Evolutionary conservation across 2,888 invertebrate species (phyloP).

Genomic region (Diloba caeruleocephala): DNA sequence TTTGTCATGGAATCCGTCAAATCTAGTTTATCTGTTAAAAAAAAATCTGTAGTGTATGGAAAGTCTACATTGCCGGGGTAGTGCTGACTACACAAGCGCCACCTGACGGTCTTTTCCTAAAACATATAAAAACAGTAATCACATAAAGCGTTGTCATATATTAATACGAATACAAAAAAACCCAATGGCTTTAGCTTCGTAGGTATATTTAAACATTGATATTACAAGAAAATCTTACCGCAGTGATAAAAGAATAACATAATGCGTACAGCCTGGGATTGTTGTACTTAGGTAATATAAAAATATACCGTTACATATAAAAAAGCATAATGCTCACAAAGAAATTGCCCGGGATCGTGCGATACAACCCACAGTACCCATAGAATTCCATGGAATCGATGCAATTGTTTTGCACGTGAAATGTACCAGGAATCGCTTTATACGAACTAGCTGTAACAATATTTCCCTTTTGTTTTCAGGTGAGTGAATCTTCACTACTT

Average conservation of each 20-base stretch:
- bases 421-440: constrained; percentile 31
- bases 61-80: no score
- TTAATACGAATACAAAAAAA: no score
- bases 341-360: constrained; percentile 21
- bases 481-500: constrained; percentile 89
- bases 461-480: constrained; percentile 75
- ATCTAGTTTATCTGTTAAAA: no score
- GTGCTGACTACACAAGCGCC: no score
- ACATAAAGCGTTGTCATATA: no score
- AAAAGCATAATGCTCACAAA: constrained; percentile 10
- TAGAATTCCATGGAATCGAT: constrained; percentile 31
- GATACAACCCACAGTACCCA: constrained; percentile 38
- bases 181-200: no score
- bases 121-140: no score
- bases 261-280: background rate
- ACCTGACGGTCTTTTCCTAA: no score
- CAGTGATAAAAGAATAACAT: background rate
- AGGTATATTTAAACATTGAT: no score
- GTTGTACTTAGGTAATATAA: background rate
- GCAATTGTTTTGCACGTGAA: constrained; percentile 34
- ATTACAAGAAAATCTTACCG: background rate
- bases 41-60: no score
- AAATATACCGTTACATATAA: constrained; percentile 24
- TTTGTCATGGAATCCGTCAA: no score
- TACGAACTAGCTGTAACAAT: constrained; percentile 46